Evolutionary conservation across 92 coral and sea anemone genomes (phyloP).

Genomic region (Virgularia gustaviana): DNA sequence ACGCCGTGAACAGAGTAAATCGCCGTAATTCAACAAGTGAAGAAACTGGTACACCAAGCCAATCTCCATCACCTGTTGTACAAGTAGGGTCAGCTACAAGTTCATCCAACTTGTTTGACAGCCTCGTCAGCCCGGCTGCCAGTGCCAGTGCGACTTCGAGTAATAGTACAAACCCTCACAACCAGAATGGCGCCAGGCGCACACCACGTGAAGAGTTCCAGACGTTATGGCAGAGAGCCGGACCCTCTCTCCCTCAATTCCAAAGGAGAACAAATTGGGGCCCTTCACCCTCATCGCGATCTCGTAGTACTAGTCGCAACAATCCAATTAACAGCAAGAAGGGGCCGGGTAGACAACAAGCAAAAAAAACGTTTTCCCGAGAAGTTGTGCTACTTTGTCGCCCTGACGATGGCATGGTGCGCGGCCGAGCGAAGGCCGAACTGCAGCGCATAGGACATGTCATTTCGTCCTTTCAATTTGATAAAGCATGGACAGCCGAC

Average conservation of each 20-base stretch:
- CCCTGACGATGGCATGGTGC: constrained; percentile 32
- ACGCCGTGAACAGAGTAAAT: too few relatives aligned
- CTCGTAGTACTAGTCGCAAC: not conserved
- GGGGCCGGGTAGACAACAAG: constrained; percentile 16
- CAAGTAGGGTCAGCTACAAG: too few relatives aligned
- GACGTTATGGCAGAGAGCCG: constrained; percentile 21
- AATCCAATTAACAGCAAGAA: not conserved
- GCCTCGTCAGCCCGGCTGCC: too few relatives aligned
- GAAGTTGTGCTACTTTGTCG: constrained; percentile 45
- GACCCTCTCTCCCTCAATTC: constrained; percentile 8
- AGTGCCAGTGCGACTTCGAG: too few relatives aligned
- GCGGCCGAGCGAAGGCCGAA: constrained; percentile 50
- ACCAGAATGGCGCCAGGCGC: not conserved
- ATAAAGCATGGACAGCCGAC: constrained; percentile 39
- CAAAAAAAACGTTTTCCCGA: constrained; percentile 28
- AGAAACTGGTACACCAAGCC: too few relatives aligned
- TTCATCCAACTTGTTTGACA: too few relatives aligned
- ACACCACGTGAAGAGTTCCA: constrained; percentile 36
- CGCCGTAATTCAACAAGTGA: too few relatives aligned
- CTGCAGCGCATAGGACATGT: constrained; percentile 56
- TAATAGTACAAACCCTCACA: too few relatives aligned
- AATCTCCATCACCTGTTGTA: too few relatives aligned
- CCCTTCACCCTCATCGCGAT: constrained; percentile 8
- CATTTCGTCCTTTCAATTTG: constrained; percentile 39
- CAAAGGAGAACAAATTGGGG: constrained; percentile 24